Evolutionary conservation across 2,888 invertebrate genomes (phyloP), one percentile per base, ranked within the genome.

Genomic region (Synergus japonicus): DNA sequence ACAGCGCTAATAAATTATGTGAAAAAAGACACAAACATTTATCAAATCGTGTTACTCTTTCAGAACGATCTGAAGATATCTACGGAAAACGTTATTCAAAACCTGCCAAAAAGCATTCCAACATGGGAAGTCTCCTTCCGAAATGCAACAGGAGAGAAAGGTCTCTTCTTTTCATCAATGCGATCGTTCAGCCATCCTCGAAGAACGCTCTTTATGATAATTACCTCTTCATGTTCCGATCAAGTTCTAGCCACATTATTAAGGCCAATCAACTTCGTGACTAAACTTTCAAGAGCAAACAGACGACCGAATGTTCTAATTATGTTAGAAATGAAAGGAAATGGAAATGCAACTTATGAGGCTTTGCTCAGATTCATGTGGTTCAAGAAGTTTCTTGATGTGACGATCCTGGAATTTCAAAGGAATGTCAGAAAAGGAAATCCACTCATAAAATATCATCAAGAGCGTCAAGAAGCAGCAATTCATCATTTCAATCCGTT

Each of bases 381-480:
- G 65, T 9, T 1, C 15, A 41, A 13, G 4, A 12, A 65, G 12
- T 65, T 65, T 65, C 37, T 41, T 7, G 41, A 65, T 4, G 15
- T 29, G 5, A 65, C 65, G 4, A 13, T 41, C 0, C 41, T 65
- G 7, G 41, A 65, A 65, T 0, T 65, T 0, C 15, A 37, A 1
- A n/a, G 1, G 5, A 41, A 65, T 15, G n/a, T 2, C 1, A 49
- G 15, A 1, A 49, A 1, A 49, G 1, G 1, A 2, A 49, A 49
- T 49, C 1, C 0, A 1, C 15, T 49, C 7, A n/a, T 15, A n/a
- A 0, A n/a, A n/a, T n/a, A 65, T 0, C 0, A 15, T 4, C 0
- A 0, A 22, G 10, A 37, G 5, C 12, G 29, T 8, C 8, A 15
- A 12, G 37, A 8, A 37, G 65, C 13, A 3, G 37, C 8, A n/a